phyloP scores from a whole-genome alignment of 2,888 invertebrate species.

The Drosophila anceps region DNA sequence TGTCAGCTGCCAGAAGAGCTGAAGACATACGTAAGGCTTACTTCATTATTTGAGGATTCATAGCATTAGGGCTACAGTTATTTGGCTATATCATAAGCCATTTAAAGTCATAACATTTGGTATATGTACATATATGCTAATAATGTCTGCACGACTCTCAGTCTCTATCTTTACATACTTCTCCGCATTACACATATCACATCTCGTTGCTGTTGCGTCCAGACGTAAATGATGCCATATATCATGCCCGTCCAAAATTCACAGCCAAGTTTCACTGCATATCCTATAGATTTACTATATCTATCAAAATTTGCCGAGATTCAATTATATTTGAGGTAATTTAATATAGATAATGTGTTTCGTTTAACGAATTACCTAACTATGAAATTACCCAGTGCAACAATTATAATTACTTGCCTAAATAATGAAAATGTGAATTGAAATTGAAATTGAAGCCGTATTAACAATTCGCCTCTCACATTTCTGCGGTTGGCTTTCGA shows the following conservation, averaged over 20 bases:
- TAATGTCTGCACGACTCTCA: too few species aligned
- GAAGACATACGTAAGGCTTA: too few species aligned
- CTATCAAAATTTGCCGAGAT: not conserved
- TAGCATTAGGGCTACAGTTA: too few species aligned
- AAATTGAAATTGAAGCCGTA: constrained; percentile 12
- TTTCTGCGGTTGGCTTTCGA: constrained; percentile 38
- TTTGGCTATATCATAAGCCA: too few species aligned
- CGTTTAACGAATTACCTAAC: constrained; percentile 10
- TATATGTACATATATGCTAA: too few species aligned
- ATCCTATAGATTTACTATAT: not conserved
- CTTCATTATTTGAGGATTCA: too few species aligned
- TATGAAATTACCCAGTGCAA: constrained; percentile 12
- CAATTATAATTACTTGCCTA: constrained; percentile 7
- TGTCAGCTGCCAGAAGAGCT: too few species aligned
- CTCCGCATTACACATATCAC: too few species aligned
- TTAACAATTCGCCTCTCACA: constrained; percentile 18
- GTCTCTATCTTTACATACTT: too few species aligned
- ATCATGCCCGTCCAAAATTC: not conserved
- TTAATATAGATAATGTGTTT: constrained; percentile 6
- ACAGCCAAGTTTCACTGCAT: not conserved
- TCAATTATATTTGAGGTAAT: constrained; percentile 10
- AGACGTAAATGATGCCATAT: not conserved
- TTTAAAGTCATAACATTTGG: too few species aligned
- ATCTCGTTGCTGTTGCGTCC: too few species aligned
- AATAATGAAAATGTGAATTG: constrained; percentile 11